Evolutionary conservation across 2,113 vertebrate species (phyloP), one percentile per base, ranked within the genome.

Genomic region (Aegithalos caudatus): DNA sequence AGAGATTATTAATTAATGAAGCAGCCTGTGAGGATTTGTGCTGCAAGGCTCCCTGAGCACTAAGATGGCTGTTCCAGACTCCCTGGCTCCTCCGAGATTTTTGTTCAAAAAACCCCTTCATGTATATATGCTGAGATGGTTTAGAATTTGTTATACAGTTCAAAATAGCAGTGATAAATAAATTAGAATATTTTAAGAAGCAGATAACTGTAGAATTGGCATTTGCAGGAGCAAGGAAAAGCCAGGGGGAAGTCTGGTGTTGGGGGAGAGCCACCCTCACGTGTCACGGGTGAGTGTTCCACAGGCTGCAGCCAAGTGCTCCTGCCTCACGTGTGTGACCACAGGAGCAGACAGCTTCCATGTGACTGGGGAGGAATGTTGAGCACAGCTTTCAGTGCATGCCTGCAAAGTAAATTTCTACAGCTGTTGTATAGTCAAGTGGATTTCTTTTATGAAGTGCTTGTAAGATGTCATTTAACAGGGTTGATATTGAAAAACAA

Each of bases 1-100:
- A 80, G 35, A 76, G 47, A 80, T 94, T 90, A 94, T 87, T 93
- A 96, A 95, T 92, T 90, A 94, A 94, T 82, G 72, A 81, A 82
- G 42, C 53, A 66, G 71, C 53, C 86, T 94, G 42, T 25, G 35
- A 91, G 44, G 45, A 94, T 97, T 88, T 76, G 37, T 83, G 78
- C 81, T 95, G 45, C 61, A 71, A 76, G 44, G 4, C 31, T 91
- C 58, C 50, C 79, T 83, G 35, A 37, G 50, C 51, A 56, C 65
- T 91, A 77, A 53, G 86, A 67, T 7, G 3, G 25, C 76, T 90
- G 61, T 72, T 96, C n/a, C 8, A 5, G 45, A 31, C 50, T 86
- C 14, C 4, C 50, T 28, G 23, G 12, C 11, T 83, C 31, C 29
- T 86, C 80, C 0, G 9, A 93, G 74, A 24, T 9, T 70, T 92